Evolutionary conservation across 2,888 invertebrate species (phyloP), one percentile per base, ranked within the genome.

Genomic region (Criorhina ranunculi): DNA sequence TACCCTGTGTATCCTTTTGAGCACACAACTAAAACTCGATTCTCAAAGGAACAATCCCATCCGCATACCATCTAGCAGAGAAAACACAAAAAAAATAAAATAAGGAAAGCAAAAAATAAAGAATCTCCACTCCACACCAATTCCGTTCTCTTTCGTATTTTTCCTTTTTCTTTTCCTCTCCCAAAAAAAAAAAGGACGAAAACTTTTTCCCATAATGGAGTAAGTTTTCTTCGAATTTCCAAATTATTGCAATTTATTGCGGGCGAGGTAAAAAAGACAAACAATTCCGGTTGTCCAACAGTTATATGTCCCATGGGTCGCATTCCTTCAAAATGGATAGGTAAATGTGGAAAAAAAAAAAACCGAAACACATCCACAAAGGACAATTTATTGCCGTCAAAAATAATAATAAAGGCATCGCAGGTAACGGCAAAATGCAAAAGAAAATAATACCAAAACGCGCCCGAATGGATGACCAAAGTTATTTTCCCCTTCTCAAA

Each of bases 251-350:
- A 83, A 49, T 79, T 83, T 83, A 79, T 79, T 73, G 57, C 15
- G 62, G 69, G 24, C 1, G 24, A 83, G 79, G 83, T 83, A 83
- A 73, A 73, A 79, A 81, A 79, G 79, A 83, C 83, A 83, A 73
- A 83, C 79, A 83, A 83, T 83, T 79, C 62, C 19, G 7, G 60
- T 66, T 79, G 78, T 72, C 79, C 79, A 83, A 83, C 79, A 57
- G 79, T 83, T 83, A 83, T 83, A 69, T 57, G 83, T 83, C 83
- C 78, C 83, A 24, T 15, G 79, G 83, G 83, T 79, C 73, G 51
- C 67, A 79, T 83, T 83, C 67, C 55, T 33, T 44, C 51, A 37
- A 49, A 78, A 60, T 49, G 49, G 31, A 53, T 62, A 73, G 79
- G 55, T 82, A 73, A 72, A 78, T 60, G 72, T 37, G 55, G 12